Evolutionary conservation across 2,888 invertebrate genomes (phyloP).

Genomic region (Sesamia inferens): DNA sequence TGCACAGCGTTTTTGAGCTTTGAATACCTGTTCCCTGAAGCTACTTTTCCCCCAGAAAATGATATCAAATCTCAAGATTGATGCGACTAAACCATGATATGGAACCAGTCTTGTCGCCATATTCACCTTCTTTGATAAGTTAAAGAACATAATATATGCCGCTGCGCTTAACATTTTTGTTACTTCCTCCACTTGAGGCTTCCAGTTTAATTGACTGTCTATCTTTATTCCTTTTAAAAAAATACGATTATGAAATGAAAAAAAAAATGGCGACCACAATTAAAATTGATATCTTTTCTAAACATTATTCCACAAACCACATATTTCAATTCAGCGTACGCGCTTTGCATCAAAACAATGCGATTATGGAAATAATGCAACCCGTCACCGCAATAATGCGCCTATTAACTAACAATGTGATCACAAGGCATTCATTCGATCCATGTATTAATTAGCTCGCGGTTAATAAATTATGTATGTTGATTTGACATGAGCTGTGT

Average conservation of each 20-base stretch:
- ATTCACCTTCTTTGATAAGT: too few species aligned
- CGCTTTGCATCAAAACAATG: conserved; percentile 31
- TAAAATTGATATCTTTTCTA: neutral
- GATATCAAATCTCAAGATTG: too few species aligned
- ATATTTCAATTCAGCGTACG: neutral
- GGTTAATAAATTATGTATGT: conserved; percentile 48
- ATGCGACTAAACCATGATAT: too few species aligned
- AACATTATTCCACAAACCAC: neutral
- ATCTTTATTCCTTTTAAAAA: too few species aligned
- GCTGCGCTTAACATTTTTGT: too few species aligned
- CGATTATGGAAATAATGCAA: conserved; percentile 42
- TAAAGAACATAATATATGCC: too few species aligned
- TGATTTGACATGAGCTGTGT: conserved; percentile 24
- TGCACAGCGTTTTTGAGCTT: too few species aligned
- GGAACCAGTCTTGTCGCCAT: too few species aligned
- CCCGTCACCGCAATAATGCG: conserved; percentile 45
- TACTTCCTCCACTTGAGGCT: too few species aligned
- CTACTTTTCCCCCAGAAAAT: too few species aligned
- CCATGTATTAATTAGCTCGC: conserved; percentile 50
- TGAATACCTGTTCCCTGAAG: too few species aligned
- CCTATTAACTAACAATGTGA: conserved; percentile 56
- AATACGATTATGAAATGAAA: neutral
- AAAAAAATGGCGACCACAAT: neutral
- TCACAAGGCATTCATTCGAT: conserved; percentile 51
- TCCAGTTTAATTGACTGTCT: too few species aligned